A percentile compares a stretch with the other conserved stretches of the same genome.
Evolutionary conservation across 2,888 invertebrate genomes (phyloP).

Genomic region (Lasioglossum zephyrum): DNA sequence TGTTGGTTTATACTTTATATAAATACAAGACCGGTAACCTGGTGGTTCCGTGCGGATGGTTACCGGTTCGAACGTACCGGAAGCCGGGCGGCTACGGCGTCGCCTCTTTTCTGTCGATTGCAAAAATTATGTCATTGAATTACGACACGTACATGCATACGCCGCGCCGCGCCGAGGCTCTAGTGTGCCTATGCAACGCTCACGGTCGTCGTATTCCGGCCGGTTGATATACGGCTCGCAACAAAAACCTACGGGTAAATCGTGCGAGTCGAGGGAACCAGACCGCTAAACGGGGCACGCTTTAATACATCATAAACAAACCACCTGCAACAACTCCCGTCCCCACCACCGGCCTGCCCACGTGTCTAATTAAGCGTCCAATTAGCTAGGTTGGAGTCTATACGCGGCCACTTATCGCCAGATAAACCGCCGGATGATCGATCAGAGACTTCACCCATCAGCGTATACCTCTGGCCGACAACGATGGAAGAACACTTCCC

Average conservation of each 20-base stretch:
- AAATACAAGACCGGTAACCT: slow-evolving; percentile 75
- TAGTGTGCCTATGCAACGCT: slow-evolving; percentile 34
- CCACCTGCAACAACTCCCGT: background rate
- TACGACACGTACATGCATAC: slow-evolving; percentile 33
- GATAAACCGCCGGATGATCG: slow-evolving; percentile 15
- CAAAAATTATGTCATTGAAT: slow-evolving; percentile 66
- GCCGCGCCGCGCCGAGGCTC: background rate
- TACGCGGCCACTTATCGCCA: slow-evolving; percentile 24
- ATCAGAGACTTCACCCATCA: slow-evolving; percentile 22
- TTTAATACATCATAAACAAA: slow-evolving; percentile 48
- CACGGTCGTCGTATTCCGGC: slow-evolving; percentile 24
- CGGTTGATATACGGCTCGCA: slow-evolving; percentile 46
- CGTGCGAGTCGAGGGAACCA: slow-evolving; percentile 1
- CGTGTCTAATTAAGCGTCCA: slow-evolving; percentile 41
- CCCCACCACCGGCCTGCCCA: background rate
- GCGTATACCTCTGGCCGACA: background rate
- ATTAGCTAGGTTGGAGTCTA: slow-evolving; percentile 27
- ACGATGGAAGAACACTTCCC: background rate
- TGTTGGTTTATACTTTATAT: slow-evolving; percentile 72
- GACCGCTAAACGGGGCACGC: slow-evolving; percentile 8
- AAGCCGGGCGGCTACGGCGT: slow-evolving; percentile 31
- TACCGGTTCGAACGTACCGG: slow-evolving; percentile 68
- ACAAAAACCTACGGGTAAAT: slow-evolving; percentile 18
- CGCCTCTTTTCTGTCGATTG: slow-evolving; percentile 39
- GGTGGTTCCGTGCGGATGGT: slow-evolving; percentile 67